phyloP scores from a whole-genome alignment of 1,140 invertebrate species.

The Platyscapa corneri region DNA sequence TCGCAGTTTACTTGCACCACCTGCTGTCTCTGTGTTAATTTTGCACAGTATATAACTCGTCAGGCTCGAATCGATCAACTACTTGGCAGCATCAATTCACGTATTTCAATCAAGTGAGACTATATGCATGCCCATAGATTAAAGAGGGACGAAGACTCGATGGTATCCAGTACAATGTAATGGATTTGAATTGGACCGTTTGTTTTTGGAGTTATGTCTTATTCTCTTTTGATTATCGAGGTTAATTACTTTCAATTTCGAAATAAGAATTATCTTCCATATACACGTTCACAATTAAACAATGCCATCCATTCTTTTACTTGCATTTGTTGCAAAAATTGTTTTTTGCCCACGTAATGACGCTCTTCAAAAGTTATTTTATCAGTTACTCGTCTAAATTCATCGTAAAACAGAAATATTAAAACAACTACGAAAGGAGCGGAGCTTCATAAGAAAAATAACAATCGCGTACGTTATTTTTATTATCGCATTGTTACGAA shows the following conservation, averaged over 20 bases:
- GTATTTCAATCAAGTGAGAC: background rate
- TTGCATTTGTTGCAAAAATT: no score
- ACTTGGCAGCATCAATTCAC: background rate
- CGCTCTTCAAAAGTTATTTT: background rate
- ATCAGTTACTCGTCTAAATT: background rate
- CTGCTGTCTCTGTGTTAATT: background rate
- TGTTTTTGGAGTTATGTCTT: background rate
- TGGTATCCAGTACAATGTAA: background rate
- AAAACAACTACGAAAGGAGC: background rate
- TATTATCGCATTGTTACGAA: background rate
- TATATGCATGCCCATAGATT: conserved; percentile 1
- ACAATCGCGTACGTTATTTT: background rate
- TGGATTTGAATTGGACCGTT: background rate
- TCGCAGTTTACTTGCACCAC: background rate
- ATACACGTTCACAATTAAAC: background rate
- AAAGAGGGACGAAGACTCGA: background rate
- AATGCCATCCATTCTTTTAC: no score
- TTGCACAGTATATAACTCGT: background rate
- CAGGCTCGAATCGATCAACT: background rate
- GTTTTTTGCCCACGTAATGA: no score
- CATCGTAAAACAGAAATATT: background rate
- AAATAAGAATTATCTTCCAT: background rate
- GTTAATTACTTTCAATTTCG: background rate
- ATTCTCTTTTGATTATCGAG: background rate
- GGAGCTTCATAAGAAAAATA: background rate